A percentile compares a stretch with the other conserved stretches of the same genome.
Conservation (phyloP, 2,113 vertebrate species). For the Talpa occidentalis region DNA sequence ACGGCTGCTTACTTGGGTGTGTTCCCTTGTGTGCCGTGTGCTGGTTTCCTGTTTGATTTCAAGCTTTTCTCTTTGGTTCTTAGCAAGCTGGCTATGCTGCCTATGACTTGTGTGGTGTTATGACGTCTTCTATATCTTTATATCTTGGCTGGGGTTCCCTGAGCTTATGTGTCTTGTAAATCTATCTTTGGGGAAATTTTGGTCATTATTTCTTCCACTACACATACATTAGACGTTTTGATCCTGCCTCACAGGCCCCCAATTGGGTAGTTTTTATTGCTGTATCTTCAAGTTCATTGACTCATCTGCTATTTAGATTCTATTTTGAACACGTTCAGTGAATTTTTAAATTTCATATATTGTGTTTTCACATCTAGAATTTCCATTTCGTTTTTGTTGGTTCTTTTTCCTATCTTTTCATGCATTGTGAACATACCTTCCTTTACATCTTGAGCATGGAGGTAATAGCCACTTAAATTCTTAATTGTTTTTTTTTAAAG, state of each 20-base stretch:
- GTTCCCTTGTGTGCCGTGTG: not conserved
- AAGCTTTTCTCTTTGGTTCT: not conserved
- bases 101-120: not conserved
- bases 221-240: not conserved
- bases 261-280: not conserved
- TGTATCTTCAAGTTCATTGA: not conserved
- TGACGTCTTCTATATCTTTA: not conserved
- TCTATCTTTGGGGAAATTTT: not conserved
- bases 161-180: not conserved
- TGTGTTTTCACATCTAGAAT: not conserved
- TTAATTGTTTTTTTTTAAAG: too few relatives aligned
- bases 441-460: not conserved
- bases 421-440: not conserved
- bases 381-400: not conserved
- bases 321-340: too few relatives aligned
- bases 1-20: not conserved
- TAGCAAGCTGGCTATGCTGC: not conserved
- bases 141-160: not conserved
- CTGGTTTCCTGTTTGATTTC: not conserved
- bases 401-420: not conserved
- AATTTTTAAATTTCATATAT: not conserved
- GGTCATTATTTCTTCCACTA: not conserved
- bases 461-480: not conserved
- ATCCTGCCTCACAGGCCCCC: not conserved
- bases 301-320: too few relatives aligned